These are phyloP conservation scores for Rhagophthalmus giganteus DNA, from an alignment of 2,888 invertebrate species.

Conservation along the genomic window DNA sequence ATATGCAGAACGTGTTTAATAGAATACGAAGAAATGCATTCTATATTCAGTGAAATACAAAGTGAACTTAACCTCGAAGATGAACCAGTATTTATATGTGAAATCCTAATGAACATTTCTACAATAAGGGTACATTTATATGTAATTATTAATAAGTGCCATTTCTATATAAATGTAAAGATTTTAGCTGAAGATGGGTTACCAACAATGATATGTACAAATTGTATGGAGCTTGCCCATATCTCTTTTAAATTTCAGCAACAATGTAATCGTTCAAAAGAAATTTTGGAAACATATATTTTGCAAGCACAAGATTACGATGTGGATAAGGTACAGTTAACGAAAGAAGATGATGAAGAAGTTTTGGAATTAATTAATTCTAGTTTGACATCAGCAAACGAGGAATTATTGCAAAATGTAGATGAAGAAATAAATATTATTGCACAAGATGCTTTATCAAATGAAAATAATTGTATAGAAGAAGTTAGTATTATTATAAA, in stretches of 20 bases:
- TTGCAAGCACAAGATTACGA: conserved; percentile 20
- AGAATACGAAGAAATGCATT: conserved; percentile 41
- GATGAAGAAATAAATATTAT: conserved; percentile 2
- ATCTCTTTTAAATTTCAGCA: conserved; percentile 41
- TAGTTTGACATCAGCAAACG: conserved; percentile 1
- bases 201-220: conserved; percentile 39
- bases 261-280: conserved; percentile 42
- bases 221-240: conserved; percentile 40
- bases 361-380: conserved; percentile 11
- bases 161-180: conserved; percentile 26
- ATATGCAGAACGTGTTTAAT: conserved; percentile 41
- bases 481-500: too few species aligned
- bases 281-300: conserved; percentile 38
- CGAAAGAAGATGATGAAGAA: conserved; percentile 12
- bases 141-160: conserved; percentile 1
- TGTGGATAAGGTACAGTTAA: conserved; percentile 5
- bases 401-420: conserved; percentile 11
- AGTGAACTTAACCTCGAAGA: conserved; percentile 34
- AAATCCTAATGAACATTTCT: conserved; percentile 41
- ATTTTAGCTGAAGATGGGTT: conserved; percentile 40
- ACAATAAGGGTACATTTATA: conserved; percentile 36
- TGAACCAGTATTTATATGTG: conserved; percentile 37
- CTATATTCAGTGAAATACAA: conserved; percentile 40
- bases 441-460: not conserved
- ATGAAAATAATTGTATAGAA: conserved; percentile 8